A percentile compares a stretch with the other conserved stretches of the same genome.
Evolutionary conservation across 2,888 invertebrate genomes (phyloP).

Genomic region (Pammene aurita): DNA sequence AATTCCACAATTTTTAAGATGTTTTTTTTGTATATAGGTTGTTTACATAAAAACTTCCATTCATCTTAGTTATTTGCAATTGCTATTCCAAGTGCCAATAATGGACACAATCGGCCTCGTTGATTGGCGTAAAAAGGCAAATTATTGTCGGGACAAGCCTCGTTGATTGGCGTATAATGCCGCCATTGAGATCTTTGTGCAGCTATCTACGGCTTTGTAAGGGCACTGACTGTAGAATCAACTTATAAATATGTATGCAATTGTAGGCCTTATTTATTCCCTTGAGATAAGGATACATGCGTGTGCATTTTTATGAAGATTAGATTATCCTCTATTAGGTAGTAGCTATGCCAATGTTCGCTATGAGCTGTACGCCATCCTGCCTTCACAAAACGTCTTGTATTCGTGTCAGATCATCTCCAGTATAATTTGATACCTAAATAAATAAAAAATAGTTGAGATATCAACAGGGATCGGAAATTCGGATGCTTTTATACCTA

Average conservation of each 20-base stretch:
- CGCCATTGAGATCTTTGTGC: constrained; percentile 21
- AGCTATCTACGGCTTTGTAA: constrained; percentile 29
- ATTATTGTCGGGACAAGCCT: constrained; percentile 7
- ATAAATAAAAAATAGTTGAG: too few relatives aligned
- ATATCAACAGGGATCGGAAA: too few relatives aligned
- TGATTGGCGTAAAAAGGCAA: constrained; percentile 13
- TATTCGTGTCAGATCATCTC: neutral
- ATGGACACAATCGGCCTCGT: neutral
- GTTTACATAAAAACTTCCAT: constrained; percentile 1
- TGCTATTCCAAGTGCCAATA: constrained; percentile 1
- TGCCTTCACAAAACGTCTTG: constrained; percentile 3
- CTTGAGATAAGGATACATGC: neutral
- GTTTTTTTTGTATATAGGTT: neutral
- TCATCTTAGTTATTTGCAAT: constrained; percentile 1
- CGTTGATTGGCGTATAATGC: constrained; percentile 26
- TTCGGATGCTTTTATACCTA: too few relatives aligned
- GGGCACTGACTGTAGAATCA: constrained; percentile 25
- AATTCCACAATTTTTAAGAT: neutral
- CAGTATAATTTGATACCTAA: too few relatives aligned
- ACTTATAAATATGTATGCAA: neutral
- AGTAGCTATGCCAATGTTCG: constrained; percentile 37
- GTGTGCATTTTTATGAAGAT: neutral
- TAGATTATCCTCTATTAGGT: constrained; percentile 35
- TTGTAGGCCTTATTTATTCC: neutral
- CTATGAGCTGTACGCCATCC: constrained; percentile 36